Evolutionary conservation across 2,113 vertebrate species (phyloP).

Genomic region (Zapus hudsonius): DNA sequence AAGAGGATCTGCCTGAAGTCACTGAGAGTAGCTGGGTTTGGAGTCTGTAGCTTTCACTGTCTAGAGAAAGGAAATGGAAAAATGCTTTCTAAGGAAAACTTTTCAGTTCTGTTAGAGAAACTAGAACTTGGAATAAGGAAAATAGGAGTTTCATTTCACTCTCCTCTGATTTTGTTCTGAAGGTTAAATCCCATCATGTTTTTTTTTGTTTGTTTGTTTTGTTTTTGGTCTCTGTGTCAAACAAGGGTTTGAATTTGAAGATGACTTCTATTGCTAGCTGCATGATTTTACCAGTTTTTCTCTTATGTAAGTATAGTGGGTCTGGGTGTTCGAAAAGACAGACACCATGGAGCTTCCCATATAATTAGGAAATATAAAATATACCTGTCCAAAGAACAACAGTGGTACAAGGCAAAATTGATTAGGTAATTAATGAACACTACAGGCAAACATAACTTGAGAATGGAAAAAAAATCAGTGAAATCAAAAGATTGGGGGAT

Average conservation of each 20-base stretch:
- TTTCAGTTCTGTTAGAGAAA: background rate
- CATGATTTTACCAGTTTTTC: background rate
- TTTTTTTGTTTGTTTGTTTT: too few relatives aligned
- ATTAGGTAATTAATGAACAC: background rate
- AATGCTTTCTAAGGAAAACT: constrained; percentile 12
- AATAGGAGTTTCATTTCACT: background rate
- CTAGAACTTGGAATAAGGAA: background rate
- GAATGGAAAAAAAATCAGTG: background rate
- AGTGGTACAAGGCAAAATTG: background rate
- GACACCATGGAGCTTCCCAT: background rate
- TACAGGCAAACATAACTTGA: background rate
- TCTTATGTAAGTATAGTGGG: background rate
- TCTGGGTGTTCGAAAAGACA: background rate
- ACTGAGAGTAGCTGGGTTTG: background rate
- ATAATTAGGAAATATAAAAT: background rate
- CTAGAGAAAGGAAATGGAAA: background rate
- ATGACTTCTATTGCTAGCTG: constrained; percentile 4
- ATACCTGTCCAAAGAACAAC: background rate
- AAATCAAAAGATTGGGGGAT: constrained; percentile 8
- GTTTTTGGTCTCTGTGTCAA: constrained; percentile 39
- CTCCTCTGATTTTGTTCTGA: constrained; percentile 32
- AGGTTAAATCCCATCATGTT: background rate
- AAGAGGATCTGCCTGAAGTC: background rate
- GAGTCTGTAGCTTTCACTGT: background rate
- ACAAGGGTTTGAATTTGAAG: constrained; percentile 36